Percentiles rank a stretch among this genome's conserved stretches.
phyloP scores from a whole-genome alignment of 2,797 vertebrate genomes.

The Acanthopagrus latus region DNA sequence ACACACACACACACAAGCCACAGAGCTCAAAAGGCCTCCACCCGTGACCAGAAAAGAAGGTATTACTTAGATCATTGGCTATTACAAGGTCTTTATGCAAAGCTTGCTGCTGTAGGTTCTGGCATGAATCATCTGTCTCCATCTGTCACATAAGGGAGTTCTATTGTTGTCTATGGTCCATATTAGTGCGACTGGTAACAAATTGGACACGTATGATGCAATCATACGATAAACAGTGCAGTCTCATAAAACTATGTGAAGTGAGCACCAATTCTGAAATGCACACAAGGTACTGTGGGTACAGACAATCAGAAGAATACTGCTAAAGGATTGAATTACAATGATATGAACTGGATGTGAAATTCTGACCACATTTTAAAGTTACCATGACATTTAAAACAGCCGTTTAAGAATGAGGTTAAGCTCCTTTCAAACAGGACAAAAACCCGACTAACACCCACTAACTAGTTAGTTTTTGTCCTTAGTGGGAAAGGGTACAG shows the following conservation, averaged over 20 bases:
- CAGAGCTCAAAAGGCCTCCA: constrained; percentile 57
- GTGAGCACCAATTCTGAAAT: constrained; percentile 35
- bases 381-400: not conserved
- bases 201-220: not conserved
- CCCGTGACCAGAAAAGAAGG: constrained; percentile 55
- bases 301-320: not conserved
- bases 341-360: not conserved
- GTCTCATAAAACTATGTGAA: not conserved
- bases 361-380: not conserved
- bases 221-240: not conserved
- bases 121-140: constrained; percentile 35
- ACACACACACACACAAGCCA: constrained; percentile 48
- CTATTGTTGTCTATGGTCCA: constrained; percentile 7
- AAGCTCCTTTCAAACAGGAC: too few relatives aligned
- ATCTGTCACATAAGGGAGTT: not conserved
- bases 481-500: too few relatives aligned
- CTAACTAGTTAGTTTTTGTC: too few relatives aligned
- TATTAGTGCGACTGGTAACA: not conserved
- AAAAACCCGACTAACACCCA: too few relatives aligned
- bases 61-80: constrained; percentile 16
- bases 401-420: not conserved
- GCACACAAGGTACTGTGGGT: not conserved
- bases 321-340: not conserved
- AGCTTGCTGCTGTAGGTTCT: constrained; percentile 15
- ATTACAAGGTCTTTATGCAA: not conserved